Conservation (phyloP, 2,888 invertebrate species). For the Pandemis cinnamomeana region DNA sequence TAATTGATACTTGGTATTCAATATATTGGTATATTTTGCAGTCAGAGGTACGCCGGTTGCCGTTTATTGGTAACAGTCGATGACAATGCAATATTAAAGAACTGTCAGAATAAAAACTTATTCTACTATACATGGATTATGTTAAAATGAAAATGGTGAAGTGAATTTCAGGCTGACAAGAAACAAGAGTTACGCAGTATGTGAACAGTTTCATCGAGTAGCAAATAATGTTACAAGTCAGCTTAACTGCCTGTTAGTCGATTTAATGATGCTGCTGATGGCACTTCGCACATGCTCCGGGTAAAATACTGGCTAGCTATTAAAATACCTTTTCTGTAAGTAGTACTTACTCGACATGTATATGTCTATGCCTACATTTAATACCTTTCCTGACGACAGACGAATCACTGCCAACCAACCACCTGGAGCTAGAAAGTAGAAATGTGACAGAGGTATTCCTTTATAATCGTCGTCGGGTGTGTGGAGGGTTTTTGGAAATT, state of each 20-base stretch:
- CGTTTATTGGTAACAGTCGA: too few species aligned
- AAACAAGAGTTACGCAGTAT: background rate
- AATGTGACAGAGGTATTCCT: too few species aligned
- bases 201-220: background rate
- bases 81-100: background rate
- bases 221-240: conserved; percentile 28
- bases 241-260: conserved; percentile 30
- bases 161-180: background rate
- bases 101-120: background rate
- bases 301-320: conserved; percentile 29
- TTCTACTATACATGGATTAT: background rate
- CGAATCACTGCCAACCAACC: too few species aligned
- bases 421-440: too few species aligned
- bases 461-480: too few species aligned
- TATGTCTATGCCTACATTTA: too few species aligned
- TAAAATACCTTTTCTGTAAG: background rate
- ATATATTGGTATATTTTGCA: too few species aligned
- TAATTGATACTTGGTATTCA: too few species aligned
- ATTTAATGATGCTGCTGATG: conserved; percentile 23
- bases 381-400: too few species aligned
- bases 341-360: background rate
- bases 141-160: background rate
- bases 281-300: conserved; percentile 10
- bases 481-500: too few species aligned
- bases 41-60: too few species aligned